These are phyloP conservation scores for Bradypodion ventrale DNA, from an alignment of 2,797 vertebrate genomes.

Conservation along the genomic window DNA sequence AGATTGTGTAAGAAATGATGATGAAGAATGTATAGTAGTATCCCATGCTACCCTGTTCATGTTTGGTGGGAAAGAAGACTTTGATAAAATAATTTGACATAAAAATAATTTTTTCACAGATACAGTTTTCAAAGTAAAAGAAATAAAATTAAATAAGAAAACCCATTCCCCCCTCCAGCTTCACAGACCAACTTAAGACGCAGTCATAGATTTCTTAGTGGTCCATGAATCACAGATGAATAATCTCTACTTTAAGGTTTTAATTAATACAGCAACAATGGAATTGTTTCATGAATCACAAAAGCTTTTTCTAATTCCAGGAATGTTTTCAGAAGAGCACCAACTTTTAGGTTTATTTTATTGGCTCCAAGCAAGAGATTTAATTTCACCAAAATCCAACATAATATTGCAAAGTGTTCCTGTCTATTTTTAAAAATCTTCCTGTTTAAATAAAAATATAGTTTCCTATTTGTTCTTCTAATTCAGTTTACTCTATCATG, in stretches of 20 bases:
- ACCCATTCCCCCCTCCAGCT: too few relatives aligned
- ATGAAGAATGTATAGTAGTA: too few relatives aligned
- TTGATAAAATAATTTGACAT: too few relatives aligned
- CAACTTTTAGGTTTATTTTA: slow-evolving; percentile 23
- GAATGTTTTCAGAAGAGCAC: slow-evolving; percentile 49
- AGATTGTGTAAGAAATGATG: too few relatives aligned
- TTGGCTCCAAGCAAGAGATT: slow-evolving; percentile 21
- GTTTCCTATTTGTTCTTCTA: neutral
- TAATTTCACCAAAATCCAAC: slow-evolving; percentile 32
- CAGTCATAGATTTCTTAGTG: too few relatives aligned
- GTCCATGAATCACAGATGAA: too few relatives aligned
- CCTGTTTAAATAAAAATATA: neutral
- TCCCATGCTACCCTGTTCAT: too few relatives aligned
- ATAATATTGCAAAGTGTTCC: neutral
- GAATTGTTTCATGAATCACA: slow-evolving; percentile 48
- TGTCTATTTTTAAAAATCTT: neutral
- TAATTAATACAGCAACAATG: slow-evolving; percentile 72
- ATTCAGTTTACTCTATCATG: neutral
- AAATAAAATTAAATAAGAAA: too few relatives aligned
- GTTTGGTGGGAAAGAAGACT: too few relatives aligned
- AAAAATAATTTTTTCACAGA: too few relatives aligned
- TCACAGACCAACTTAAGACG: too few relatives aligned
- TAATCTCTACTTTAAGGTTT: slow-evolving; percentile 65
- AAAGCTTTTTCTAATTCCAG: slow-evolving; percentile 50
- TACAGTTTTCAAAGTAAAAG: too few relatives aligned